Percentiles rank a stretch among this genome's conserved stretches.
Conservation (phyloP, 2,113 vertebrate genomes). For the Epinephelus cyanopodus region DNA sequence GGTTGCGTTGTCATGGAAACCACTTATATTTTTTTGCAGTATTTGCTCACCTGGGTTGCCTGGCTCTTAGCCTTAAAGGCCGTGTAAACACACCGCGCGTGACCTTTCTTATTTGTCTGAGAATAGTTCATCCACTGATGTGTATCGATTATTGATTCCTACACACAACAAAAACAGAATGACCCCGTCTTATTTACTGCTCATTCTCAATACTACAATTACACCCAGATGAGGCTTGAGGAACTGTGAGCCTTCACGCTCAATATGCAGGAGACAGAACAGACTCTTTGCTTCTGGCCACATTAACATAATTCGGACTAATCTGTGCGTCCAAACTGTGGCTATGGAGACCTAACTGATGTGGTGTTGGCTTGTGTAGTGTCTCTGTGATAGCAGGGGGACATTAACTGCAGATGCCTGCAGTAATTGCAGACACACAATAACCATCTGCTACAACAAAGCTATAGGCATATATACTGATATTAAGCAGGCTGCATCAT, state of each 20-base stretch:
- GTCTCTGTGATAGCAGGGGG: constrained; percentile 25
- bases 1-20: constrained; percentile 62
- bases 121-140: background rate
- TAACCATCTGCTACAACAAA: constrained; percentile 30
- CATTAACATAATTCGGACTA: constrained; percentile 44
- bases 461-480: background rate
- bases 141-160: constrained; percentile 25
- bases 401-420: constrained; percentile 38
- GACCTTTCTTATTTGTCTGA: background rate
- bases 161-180: background rate
- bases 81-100: constrained; percentile 16
- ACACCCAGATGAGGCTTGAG: constrained; percentile 13
- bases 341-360: constrained; percentile 37
- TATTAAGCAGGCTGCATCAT: constrained; percentile 3
- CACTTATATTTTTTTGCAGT: constrained; percentile 48
- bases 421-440: constrained; percentile 22
- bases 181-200: constrained; percentile 1
- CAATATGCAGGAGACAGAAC: constrained; percentile 57
- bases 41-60: constrained; percentile 60
- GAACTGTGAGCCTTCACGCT: constrained; percentile 39
- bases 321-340: constrained; percentile 45
- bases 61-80: constrained; percentile 1
- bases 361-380: constrained; percentile 14
- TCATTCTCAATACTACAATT: constrained; percentile 26
- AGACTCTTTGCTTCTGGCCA: constrained; percentile 53